Evolutionary conservation across 2,888 invertebrate genomes (phyloP), one percentile per base, ranked within the genome.

Genomic region (Germaria angustata): DNA sequence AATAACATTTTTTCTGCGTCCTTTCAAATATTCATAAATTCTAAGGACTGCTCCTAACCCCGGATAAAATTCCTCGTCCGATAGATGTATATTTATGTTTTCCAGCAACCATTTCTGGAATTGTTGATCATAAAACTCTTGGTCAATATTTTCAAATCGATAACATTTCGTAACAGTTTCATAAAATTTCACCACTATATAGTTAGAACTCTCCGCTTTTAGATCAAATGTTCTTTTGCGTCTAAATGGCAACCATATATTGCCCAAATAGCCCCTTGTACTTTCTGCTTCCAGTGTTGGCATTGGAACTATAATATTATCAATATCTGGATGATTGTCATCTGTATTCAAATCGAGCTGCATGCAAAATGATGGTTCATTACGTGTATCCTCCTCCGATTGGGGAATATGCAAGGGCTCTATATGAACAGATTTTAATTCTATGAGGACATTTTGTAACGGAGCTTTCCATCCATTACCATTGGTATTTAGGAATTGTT

Each of bases 381-480:
- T 46, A 13, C 15, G 11, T 24, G 17, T 55, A 20, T 51, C 65
- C n/a, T 57, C 49, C 15, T 63, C 15, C 2, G 46, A 36, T 3
- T 59, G 24, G 5, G 73, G 22, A 65, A 87, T 82, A 36, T 66
- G 83, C 4, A 89, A 49, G 11, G 89, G 87, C 63, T 88, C 86
- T 66, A 89, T 86, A 7, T 80, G 77, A 5, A 85, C 63, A 2
- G 44, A 73, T 8, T 86, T 73, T 39, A 88, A 75, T 71, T 87
- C 84, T 2, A 68, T 53, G 3, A 85, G 84, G 15, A 90, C 86
- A 79, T 90, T 86, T 2, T 36, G 51, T 0, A 85, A 75, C 0
- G 90, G 87, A 6, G 81, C 17, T 32, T 72, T 86, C 91, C 91
- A 91, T 9, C 89, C 90, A 76, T 91, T 91, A 13, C 91, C 91